phyloP scores from a whole-genome alignment of 2,797 vertebrate genomes.

The Streptopelia turtur region DNA sequence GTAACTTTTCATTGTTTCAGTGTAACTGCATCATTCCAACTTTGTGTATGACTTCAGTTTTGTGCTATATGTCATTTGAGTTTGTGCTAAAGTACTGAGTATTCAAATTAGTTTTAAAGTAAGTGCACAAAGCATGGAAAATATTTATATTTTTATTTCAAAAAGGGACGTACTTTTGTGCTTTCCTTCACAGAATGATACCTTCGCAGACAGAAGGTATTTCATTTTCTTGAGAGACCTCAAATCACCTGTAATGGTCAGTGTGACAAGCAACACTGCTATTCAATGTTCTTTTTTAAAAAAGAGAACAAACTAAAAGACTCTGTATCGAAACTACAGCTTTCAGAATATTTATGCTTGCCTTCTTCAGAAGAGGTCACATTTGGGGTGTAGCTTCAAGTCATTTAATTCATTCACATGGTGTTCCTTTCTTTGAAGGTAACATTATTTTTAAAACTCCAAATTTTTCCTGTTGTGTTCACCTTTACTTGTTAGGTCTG shows the following conservation, averaged over 20 bases:
- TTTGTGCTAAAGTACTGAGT: not conserved
- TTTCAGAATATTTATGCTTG: not conserved
- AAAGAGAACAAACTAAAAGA: not conserved
- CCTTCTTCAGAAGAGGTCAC: not conserved
- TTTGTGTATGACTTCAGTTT: not conserved
- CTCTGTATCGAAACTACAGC: not conserved
- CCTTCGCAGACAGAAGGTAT: not conserved
- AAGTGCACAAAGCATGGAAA: not conserved
- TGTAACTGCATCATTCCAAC: not conserved
- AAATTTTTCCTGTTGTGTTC: not conserved
- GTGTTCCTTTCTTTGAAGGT: not conserved
- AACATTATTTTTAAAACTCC: not conserved
- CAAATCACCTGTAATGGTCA: not conserved
- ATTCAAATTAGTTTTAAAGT: not conserved
- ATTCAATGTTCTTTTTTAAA: not conserved
- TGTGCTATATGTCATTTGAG: not conserved
- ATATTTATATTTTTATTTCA: not conserved
- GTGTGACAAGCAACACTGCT: not conserved
- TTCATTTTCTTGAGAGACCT: not conserved
- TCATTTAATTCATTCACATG: not conserved
- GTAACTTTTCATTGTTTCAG: not conserved
- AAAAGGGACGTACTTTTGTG: not conserved
- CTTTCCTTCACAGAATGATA: not conserved
- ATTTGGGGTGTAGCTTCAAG: not conserved
- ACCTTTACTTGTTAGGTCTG: not conserved